Base-by-base conservation (phyloP, 2,888 invertebrate genomes). In the Thymelicus lineola region DNA sequence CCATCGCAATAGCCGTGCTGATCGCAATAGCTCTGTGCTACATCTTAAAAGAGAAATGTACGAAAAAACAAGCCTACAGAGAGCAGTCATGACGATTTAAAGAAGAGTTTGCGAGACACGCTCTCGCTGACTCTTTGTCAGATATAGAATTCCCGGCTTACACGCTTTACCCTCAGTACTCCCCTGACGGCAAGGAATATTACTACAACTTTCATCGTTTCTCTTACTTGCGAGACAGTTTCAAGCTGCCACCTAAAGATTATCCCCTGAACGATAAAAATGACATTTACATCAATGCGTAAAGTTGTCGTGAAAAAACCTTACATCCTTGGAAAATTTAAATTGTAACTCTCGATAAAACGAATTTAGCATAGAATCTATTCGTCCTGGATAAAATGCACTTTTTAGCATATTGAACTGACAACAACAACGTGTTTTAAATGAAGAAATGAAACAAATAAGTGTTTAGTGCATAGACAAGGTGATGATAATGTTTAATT, bases 21-120 rank as follows among this genome's bases (percentile, higher is more conserved):
- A 97, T 97, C 85, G 96, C 96, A 35, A 96, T 97, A 79, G 97
- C 97, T 0, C 92, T 97, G 14, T 97, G 97, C 91, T 97, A 97
- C 87, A 96, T 97, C 75, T 95, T 97, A 75, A 94, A 96, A 71
- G 97, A 97, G 89, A 97, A 97, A 84, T 97, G 97, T 87, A 95
- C 96, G 79, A 97, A 97, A 80, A 93, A 97, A 72, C 94, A 96
- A 73, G 96, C 97, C 75, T 96, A 95, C 82, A 95, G 95, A 78
- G 96, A 96, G 77, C 96, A 96, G 72, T 96, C 96, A 95, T 96
- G 95, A 95, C 92, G 91, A 84, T 93, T 93, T 73, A 91, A 94
- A 76, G 86, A 93, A 86, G 93, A 94, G 90, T 93, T 93, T 84
- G 89, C 92, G 60, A 87, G 84, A 74, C 88, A 90, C 74, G 93